Evolutionary conservation across 2,113 vertebrate species (phyloP).

Genomic region (Semnopithecus entellus): DNA sequence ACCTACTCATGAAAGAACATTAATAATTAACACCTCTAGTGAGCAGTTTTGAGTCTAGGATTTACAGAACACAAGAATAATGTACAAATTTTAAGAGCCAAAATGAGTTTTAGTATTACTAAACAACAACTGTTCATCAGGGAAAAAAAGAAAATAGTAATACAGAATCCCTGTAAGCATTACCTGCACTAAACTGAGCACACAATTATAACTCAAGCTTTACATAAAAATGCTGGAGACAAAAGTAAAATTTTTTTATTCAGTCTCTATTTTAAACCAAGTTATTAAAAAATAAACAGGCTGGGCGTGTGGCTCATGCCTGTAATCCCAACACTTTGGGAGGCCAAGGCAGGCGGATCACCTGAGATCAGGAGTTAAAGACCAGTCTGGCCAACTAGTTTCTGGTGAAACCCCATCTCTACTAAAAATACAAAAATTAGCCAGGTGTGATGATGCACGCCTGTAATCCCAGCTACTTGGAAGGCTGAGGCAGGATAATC

Average conservation of each 20-base stretch:
- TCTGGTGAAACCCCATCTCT: no score
- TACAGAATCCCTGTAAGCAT: not conserved
- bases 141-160: not conserved
- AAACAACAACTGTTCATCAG: not conserved
- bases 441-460: no score
- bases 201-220: not conserved
- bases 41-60: not conserved
- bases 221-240: not conserved
- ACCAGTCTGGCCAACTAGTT: no score
- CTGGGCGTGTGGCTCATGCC: no score
- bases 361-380: no score
- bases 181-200: not conserved
- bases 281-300: no score
- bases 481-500: no score
- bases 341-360: no score
- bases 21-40: not conserved
- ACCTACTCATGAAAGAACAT: not conserved
- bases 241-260: not conserved
- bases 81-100: not conserved
- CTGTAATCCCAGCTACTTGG: no score
- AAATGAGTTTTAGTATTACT: constrained; percentile 21
- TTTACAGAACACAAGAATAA: not conserved
- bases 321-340: no score
- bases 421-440: no score
- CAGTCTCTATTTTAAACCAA: not conserved